These are phyloP conservation scores for Pluvialis apricaria DNA, from an alignment of 2,113 vertebrate species.

Conservation along the genomic window DNA sequence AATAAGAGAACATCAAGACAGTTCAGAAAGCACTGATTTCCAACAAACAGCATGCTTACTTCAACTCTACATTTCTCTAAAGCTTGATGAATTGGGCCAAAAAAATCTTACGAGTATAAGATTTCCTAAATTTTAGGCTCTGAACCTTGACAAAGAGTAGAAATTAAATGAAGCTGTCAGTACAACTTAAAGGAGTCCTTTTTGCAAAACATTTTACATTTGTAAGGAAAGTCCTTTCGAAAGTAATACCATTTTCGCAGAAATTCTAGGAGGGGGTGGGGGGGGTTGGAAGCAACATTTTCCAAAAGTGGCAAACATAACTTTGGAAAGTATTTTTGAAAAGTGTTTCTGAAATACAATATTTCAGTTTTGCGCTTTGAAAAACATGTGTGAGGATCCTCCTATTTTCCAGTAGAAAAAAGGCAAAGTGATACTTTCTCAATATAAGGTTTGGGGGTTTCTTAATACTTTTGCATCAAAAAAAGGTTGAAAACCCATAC, in stretches of 20 bases:
- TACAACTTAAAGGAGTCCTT: background rate
- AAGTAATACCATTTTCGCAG: background rate
- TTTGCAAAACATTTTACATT: background rate
- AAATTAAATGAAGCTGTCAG: background rate
- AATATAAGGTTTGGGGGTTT: rapidly evolving
- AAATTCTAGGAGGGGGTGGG: background rate
- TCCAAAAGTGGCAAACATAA: background rate
- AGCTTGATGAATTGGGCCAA: background rate
- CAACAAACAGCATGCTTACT: background rate
- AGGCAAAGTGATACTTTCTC: background rate
- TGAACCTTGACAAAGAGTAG: background rate
- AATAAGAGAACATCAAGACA: background rate
- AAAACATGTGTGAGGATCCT: background rate
- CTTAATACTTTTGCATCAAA: background rate
- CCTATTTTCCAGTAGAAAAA: background rate
- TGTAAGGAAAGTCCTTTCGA: background rate
- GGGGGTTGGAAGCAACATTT: background rate
- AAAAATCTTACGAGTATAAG: rapidly evolving
- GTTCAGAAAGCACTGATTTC: background rate
- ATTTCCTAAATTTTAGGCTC: background rate
- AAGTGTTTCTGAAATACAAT: background rate
- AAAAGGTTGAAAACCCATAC: background rate
- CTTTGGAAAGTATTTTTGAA: background rate
- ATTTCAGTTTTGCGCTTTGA: background rate
- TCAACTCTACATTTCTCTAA: background rate